Evolutionary conservation across 2,888 invertebrate species (phyloP).

Genomic region (Cotesia congregata): DNA sequence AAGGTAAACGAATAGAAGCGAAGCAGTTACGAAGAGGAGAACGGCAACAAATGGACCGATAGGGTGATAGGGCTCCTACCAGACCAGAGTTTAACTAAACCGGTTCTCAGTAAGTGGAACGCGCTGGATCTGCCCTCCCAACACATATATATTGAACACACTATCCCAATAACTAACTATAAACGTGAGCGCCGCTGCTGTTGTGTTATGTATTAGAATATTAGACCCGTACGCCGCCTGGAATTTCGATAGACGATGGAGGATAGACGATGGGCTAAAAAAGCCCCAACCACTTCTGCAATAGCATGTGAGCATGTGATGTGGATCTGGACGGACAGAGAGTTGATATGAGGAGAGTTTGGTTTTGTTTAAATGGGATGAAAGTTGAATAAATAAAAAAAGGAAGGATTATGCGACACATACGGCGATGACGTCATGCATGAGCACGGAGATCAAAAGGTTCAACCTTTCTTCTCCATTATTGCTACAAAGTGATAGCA

Average conservation of each 20-base stretch:
- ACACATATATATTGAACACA: slow-evolving; percentile 12
- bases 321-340: slow-evolving; percentile 8
- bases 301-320: neutral
- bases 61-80: slow-evolving; percentile 19
- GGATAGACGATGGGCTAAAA: neutral
- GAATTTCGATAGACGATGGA: neutral
- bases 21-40: slow-evolving; percentile 34
- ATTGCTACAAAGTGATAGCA: slow-evolving; percentile 55
- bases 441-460: slow-evolving; percentile 58
- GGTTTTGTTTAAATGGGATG: neutral
- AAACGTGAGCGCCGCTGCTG: slow-evolving; percentile 6
- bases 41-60: slow-evolving; percentile 44
- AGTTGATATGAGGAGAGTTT: neutral
- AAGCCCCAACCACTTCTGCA: no score
- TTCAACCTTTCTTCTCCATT: slow-evolving; percentile 45
- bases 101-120: slow-evolving; percentile 56
- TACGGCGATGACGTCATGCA: slow-evolving; percentile 55
- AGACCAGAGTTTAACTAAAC: slow-evolving; percentile 43
- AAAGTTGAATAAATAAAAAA: neutral
- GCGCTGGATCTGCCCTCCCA: slow-evolving; percentile 37
- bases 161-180: slow-evolving; percentile 45
- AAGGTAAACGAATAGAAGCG: slow-evolving; percentile 22
- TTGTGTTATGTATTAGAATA: neutral
- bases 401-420: neutral
- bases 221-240: neutral